Evolutionary conservation across 2,797 vertebrate genomes (phyloP).

Genomic region (Mormyrus proboscirostris): DNA sequence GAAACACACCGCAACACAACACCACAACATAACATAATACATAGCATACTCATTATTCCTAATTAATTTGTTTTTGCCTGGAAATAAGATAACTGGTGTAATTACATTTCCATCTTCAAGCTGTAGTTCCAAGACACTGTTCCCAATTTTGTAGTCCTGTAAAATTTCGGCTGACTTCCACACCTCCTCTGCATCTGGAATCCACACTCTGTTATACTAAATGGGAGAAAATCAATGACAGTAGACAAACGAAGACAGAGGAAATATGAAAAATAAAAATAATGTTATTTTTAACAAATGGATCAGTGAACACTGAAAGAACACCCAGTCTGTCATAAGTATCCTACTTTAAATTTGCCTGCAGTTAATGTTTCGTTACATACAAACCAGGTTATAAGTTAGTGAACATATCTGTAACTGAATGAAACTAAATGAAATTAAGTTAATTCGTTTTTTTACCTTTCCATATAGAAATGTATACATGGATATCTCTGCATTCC

Average conservation of each 20-base stretch:
- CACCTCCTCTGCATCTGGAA: constrained; percentile 79
- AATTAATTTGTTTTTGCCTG: not conserved
- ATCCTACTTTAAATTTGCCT: not conserved
- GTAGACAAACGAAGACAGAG: not conserved
- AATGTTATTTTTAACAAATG: not conserved
- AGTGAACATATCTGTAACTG: not conserved
- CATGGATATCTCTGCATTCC: not conserved
- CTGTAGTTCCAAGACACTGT: constrained; percentile 62
- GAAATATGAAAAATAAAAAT: not conserved
- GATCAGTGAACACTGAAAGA: not conserved
- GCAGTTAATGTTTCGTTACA: not conserved
- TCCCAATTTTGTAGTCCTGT: constrained; percentile 69
- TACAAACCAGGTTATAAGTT: not conserved
- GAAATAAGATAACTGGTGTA: not conserved
- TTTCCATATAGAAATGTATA: not conserved
- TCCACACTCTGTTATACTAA: constrained; percentile 97
- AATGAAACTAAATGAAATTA: not conserved
- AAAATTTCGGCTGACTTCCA: constrained; percentile 92
- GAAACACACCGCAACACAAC: not conserved
- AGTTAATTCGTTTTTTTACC: not conserved
- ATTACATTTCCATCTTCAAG: constrained; percentile 88
- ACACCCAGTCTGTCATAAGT: not conserved
- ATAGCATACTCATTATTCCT: not conserved
- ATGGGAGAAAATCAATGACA: not conserved
- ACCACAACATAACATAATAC: not conserved